phyloP scores from a whole-genome alignment of 2,888 invertebrate species.

The Caradrina kadenii region DNA sequence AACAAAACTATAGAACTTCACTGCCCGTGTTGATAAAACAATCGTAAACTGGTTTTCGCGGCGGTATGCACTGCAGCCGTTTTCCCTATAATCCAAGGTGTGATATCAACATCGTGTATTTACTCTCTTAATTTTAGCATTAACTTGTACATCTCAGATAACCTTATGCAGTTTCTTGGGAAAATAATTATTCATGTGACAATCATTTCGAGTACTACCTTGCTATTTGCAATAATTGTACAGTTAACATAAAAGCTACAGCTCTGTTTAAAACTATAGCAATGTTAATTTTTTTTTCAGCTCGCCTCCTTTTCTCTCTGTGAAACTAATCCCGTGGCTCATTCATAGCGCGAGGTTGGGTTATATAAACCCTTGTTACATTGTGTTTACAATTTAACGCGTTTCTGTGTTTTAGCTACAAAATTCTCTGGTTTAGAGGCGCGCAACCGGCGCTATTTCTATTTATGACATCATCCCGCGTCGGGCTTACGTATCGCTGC shows the following conservation, averaged over 20 bases:
- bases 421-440: slow-evolving; percentile 80
- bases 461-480: slow-evolving; percentile 91
- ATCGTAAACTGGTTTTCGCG: slow-evolving; percentile 79
- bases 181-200: slow-evolving; percentile 26
- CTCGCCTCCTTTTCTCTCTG: background rate
- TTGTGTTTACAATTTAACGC: slow-evolving; percentile 77
- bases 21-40: slow-evolving; percentile 77
- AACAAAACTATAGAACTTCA: slow-evolving; percentile 68
- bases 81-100: slow-evolving; percentile 55
- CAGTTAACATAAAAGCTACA: slow-evolving; percentile 10
- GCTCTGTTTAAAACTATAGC: background rate
- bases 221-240: slow-evolving; percentile 16
- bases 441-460: slow-evolving; percentile 89
- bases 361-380: slow-evolving; percentile 40
- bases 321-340: slow-evolving; percentile 25
- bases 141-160: slow-evolving; percentile 15
- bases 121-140: slow-evolving; percentile 34
- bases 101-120: slow-evolving; percentile 40
- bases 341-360: slow-evolving; percentile 26
- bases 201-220: slow-evolving; percentile 5
- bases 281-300: slow-evolving; percentile 4
- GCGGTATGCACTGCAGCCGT: slow-evolving; percentile 50
- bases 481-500: slow-evolving; percentile 90
- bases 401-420: slow-evolving; percentile 82
- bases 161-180: slow-evolving; percentile 18